These are phyloP conservation scores for Chymomyza fuscimana DNA, from an alignment of 2,888 invertebrate genomes.

Conservation along the genomic window DNA sequence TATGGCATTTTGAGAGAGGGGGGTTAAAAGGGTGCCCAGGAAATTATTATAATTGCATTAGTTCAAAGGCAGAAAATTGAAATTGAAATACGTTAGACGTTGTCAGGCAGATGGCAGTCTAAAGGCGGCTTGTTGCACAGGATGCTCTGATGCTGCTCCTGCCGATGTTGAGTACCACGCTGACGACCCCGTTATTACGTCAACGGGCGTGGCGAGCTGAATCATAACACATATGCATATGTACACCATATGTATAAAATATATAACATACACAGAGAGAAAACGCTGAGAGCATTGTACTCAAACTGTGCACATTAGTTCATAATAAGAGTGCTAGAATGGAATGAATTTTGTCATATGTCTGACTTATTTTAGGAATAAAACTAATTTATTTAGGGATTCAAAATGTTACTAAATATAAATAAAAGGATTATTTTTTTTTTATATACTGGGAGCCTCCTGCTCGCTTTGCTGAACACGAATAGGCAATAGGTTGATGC, in stretches of 20 bases:
- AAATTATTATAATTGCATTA: conserved; percentile 76
- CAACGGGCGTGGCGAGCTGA: conserved; percentile 10
- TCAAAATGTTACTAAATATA: too few species aligned
- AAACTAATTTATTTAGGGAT: too few species aligned
- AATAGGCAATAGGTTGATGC: too few species aligned
- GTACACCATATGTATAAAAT: neutral
- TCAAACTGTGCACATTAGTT: too few species aligned
- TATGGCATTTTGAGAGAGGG: conserved; percentile 16
- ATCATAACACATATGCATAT: neutral
- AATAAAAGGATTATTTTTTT: too few species aligned
- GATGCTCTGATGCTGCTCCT: conserved; percentile 41
- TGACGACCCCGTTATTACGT: conserved; percentile 33
- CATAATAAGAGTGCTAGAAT: too few species aligned
- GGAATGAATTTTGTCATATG: too few species aligned
- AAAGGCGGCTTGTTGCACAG: conserved; percentile 32
- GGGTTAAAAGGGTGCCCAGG: conserved; percentile 15
- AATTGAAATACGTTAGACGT: conserved; percentile 64
- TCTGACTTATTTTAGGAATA: too few species aligned
- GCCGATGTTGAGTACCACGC: neutral
- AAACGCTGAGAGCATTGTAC: too few species aligned
- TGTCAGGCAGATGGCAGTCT: conserved; percentile 24
- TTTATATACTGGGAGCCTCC: too few species aligned
- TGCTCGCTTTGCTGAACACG: too few species aligned
- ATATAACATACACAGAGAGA: neutral
- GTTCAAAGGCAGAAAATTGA: conserved; percentile 72